Conservation (phyloP, 1,140 invertebrate genomes). For the Zaprionus ghesquierei region DNA sequence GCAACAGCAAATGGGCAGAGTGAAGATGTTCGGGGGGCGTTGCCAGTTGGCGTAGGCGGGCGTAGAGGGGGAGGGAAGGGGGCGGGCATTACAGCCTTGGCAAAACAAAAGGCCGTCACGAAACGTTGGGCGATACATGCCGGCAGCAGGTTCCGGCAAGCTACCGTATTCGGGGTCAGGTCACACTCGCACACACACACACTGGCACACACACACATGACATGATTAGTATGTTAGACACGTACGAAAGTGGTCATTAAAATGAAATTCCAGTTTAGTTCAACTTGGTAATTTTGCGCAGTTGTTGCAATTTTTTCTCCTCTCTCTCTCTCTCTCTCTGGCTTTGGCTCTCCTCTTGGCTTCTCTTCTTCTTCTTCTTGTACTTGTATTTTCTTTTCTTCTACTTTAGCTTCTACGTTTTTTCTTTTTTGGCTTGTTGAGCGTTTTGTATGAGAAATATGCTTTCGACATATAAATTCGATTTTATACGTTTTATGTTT, state of each 20-base stretch:
- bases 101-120: slow-evolving; percentile 71
- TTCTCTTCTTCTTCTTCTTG: not conserved
- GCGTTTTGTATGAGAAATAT: slow-evolving; percentile 67
- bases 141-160: slow-evolving; percentile 9
- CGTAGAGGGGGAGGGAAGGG: not conserved
- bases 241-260: slow-evolving; percentile 82
- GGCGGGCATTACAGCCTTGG: slow-evolving; percentile 54
- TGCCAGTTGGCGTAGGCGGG: no score
- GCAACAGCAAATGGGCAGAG: not conserved
- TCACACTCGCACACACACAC: slow-evolving; percentile 24
- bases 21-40: not conserved
- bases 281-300: slow-evolving; percentile 80
- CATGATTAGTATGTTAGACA: slow-evolving; percentile 82
- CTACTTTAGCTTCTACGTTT: slow-evolving; percentile 8
- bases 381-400: slow-evolving; percentile 1
- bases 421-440: slow-evolving; percentile 22
- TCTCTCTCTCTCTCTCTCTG: not conserved
- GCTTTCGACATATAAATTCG: slow-evolving; percentile 78
- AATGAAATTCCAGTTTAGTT: slow-evolving; percentile 80
- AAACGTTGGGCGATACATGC: slow-evolving; percentile 45
- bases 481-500: slow-evolving; percentile 79
- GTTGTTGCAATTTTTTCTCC: slow-evolving; percentile 71
- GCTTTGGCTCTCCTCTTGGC: not conserved
- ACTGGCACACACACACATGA: slow-evolving; percentile 48
- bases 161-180: slow-evolving; percentile 29